These are phyloP conservation scores for Leucosticte australis DNA, from an alignment of 2,113 vertebrate genomes.

Conservation along the genomic window DNA sequence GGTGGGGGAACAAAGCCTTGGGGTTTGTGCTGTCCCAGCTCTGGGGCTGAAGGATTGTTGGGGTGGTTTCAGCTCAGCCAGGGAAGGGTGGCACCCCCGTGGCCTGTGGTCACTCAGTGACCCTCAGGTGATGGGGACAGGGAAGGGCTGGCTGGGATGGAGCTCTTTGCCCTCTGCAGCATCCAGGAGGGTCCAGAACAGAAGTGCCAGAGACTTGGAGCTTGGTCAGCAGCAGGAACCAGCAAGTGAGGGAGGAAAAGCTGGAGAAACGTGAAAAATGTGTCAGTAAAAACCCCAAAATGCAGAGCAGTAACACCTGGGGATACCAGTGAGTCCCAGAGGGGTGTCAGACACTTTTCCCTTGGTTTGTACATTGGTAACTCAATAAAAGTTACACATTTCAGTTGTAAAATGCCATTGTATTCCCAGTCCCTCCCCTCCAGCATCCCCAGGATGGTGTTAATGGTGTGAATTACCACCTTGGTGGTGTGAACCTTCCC, in stretches of 20 bases:
- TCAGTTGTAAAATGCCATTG: background rate
- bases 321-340: background rate
- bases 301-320: too few relatives aligned
- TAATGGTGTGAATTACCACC: background rate
- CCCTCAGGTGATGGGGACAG: accelerated
- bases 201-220: background rate
- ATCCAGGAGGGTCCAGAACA: background rate
- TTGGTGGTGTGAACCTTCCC: background rate
- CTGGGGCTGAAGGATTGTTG: background rate
- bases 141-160: background rate
- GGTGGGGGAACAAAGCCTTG: background rate
- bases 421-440: background rate
- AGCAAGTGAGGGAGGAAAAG: background rate
- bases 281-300: background rate
- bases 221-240: background rate
- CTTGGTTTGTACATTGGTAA: accelerated
- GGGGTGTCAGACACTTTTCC: background rate
- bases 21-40: background rate
- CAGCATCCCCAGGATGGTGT: too few relatives aligned
- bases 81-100: background rate
- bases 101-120: background rate
- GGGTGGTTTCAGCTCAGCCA: background rate
- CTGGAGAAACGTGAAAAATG: background rate
- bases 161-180: background rate
- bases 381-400: background rate